Percentiles rank a stretch among this genome's conserved stretches.
Evolutionary conservation across 2,888 invertebrate genomes (phyloP).

Genomic region (Eucriotettix oculatus): DNA sequence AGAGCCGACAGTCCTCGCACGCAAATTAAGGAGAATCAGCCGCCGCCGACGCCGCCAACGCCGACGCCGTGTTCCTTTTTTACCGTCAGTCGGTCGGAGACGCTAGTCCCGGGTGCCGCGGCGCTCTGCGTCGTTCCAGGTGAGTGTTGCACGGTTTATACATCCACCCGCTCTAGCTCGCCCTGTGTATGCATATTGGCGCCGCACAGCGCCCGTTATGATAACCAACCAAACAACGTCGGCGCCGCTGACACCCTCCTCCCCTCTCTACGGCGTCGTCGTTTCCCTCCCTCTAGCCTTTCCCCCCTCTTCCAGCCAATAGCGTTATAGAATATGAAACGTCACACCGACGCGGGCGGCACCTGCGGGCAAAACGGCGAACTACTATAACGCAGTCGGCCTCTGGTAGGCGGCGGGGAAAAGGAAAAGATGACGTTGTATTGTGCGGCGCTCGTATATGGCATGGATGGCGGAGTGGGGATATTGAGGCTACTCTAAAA

Average conservation of each 20-base stretch:
- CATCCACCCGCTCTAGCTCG: not conserved
- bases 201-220: not conserved
- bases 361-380: conserved; percentile 8
- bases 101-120: not conserved
- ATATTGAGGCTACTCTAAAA: not conserved
- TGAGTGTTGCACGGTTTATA: not conserved
- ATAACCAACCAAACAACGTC: not conserved
- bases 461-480: not conserved
- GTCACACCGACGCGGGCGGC: conserved; percentile 4
- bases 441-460: not conserved
- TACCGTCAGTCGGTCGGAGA: too few species aligned
- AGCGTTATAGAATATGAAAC: not conserved
- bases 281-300: not conserved
- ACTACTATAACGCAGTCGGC: not conserved
- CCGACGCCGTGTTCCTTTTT: too few species aligned
- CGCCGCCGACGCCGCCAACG: not conserved
- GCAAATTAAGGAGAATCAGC: not conserved
- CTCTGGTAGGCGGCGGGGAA: not conserved
- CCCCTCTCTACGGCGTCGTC: not conserved
- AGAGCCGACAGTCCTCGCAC: not conserved
- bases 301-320: not conserved
- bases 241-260: not conserved
- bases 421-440: not conserved
- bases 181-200: not conserved
- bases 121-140: not conserved